Conservation (phyloP, 2,113 vertebrate species). For the Heterocephalus glaber region DNA sequence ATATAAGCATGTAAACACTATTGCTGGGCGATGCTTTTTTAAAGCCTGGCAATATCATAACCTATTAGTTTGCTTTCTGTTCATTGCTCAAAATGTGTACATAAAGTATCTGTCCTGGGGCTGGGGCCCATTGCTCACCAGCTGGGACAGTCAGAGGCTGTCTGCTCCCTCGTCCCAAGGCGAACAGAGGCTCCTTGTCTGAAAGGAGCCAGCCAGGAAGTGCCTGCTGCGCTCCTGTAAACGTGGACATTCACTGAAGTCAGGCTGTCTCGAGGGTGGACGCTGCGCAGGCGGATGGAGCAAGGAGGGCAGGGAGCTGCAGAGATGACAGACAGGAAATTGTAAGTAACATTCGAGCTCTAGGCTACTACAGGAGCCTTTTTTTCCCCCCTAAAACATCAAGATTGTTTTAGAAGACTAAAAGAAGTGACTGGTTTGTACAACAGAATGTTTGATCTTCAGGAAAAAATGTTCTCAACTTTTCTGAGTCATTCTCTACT, state of each 20-base stretch:
- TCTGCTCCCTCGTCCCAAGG: slow-evolving; percentile 55
- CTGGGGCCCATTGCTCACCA: slow-evolving; percentile 14
- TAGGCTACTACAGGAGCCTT: background rate
- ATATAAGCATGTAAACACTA: background rate
- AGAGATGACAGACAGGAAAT: slow-evolving; percentile 54
- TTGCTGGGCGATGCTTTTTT: background rate
- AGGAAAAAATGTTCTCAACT: slow-evolving; percentile 17
- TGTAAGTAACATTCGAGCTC: background rate
- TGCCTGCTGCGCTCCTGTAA: slow-evolving; percentile 59
- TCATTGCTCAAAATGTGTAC: slow-evolving; percentile 11
- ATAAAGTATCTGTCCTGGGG: slow-evolving; percentile 39
- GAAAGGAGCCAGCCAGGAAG: slow-evolving; percentile 75
- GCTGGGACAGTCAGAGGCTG: slow-evolving; percentile 60
- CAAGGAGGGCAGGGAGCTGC: background rate
- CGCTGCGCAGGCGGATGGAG: background rate
- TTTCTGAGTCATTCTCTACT: background rate
- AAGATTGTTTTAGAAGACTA: background rate
- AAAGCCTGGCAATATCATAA: slow-evolving; percentile 14
- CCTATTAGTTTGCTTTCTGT: slow-evolving; percentile 43
- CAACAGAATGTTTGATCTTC: background rate
- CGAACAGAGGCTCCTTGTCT: slow-evolving; percentile 77
- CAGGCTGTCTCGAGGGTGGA: slow-evolving; percentile 57
- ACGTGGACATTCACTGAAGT: slow-evolving; percentile 61
- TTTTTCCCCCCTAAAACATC: background rate
- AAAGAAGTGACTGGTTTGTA: background rate